Evolutionary conservation across 2,797 vertebrate genomes (phyloP).

Genomic region (Pipistrellus pipistrellus): DNA sequence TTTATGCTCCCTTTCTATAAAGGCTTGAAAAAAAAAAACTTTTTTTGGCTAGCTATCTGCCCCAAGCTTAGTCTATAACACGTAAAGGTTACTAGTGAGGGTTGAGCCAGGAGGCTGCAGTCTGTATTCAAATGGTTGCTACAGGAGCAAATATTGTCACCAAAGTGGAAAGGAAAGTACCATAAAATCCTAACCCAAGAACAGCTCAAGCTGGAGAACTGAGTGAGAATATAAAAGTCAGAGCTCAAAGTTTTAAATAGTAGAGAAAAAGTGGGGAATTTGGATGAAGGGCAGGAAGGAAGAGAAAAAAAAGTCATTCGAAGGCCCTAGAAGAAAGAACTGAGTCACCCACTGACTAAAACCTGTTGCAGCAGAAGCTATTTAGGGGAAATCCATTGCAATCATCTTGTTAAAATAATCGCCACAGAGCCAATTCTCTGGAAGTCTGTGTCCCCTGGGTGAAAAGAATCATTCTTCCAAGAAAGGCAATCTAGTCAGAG

Average conservation of each 20-base stretch:
- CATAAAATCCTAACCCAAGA: slow-evolving; percentile 62
- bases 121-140: slow-evolving; percentile 51
- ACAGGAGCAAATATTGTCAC: slow-evolving; percentile 51
- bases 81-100: not conserved
- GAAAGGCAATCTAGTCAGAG: not conserved
- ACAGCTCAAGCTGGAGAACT: slow-evolving; percentile 38
- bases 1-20: slow-evolving; percentile 10
- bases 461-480: slow-evolving; percentile 60
- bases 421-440: slow-evolving; percentile 60
- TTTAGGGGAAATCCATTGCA: slow-evolving; percentile 69
- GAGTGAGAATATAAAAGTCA: slow-evolving; percentile 56
- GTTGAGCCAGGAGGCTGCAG: not conserved
- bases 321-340: slow-evolving; percentile 70
- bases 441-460: not conserved
- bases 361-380: slow-evolving; percentile 53
- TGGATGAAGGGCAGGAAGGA: slow-evolving; percentile 23
- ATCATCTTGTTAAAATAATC: slow-evolving; percentile 42
- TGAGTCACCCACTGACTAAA: slow-evolving; percentile 67
- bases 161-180: slow-evolving; percentile 67
- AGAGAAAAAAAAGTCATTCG: slow-evolving; percentile 50
- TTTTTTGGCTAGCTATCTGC: slow-evolving; percentile 14
- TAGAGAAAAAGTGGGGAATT: slow-evolving; percentile 53
- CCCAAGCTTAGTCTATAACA: slow-evolving; percentile 33
- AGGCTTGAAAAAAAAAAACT: slow-evolving; percentile 26
- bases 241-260: slow-evolving; percentile 43